Percentiles rank a stretch among this genome's conserved stretches.
phyloP scores from a whole-genome alignment of 2,797 vertebrate species.

The Parauchenoglanis ngamensis region DNA sequence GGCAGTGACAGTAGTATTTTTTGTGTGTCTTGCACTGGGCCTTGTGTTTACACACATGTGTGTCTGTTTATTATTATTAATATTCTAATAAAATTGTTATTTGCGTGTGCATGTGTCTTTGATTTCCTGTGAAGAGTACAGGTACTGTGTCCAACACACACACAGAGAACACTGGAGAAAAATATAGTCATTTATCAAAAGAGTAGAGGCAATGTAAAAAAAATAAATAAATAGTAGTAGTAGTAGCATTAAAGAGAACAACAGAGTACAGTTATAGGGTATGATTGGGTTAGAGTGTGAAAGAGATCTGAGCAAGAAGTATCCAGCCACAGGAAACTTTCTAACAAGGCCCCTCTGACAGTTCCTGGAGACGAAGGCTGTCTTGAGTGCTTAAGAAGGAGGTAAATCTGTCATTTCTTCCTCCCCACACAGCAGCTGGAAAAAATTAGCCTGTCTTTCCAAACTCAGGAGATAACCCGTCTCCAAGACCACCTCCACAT shows the following conservation, averaged over 20 bases:
- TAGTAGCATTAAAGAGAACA: not conserved
- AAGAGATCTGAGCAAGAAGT: conserved; percentile 40
- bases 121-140: not conserved
- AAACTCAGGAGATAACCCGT: conserved; percentile 71
- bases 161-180: not conserved
- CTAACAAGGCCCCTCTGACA: conserved; percentile 74
- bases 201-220: not conserved
- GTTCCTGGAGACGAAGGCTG: conserved; percentile 68
- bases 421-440: conserved; percentile 72
- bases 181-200: not conserved
- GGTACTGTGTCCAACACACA: not conserved
- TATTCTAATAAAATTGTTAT: not conserved
- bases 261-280: conserved; percentile 14
- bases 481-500: conserved; percentile 54
- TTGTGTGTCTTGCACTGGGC: not conserved
- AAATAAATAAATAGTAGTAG: not conserved
- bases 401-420: conserved; percentile 78
- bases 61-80: not conserved
- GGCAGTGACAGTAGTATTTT: conserved; percentile 39
- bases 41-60: not conserved
- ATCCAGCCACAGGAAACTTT: conserved; percentile 64
- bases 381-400: conserved; percentile 75
- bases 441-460: conserved; percentile 75
- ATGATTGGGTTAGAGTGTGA: conserved; percentile 32
- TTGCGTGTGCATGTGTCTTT: not conserved